Evolutionary conservation across 2,113 vertebrate species (phyloP), one percentile per base, ranked within the genome.

Genomic region (Oxygymnocypris stewartii): DNA sequence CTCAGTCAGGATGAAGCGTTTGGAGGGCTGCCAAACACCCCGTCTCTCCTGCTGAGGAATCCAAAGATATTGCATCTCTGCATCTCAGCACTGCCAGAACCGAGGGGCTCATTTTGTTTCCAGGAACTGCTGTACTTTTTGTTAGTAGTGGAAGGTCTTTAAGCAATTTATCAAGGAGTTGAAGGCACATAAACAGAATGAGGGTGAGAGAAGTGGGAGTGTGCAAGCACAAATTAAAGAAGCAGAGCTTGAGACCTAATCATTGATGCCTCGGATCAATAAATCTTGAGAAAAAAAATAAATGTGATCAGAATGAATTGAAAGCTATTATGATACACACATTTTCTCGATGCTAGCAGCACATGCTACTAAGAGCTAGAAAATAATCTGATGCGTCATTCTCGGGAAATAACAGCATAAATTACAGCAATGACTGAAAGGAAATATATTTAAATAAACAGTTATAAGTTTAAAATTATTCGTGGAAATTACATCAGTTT

Each of bases 11-110:
- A 89, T 85, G 86, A 84, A 40, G 57, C 65, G 12, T 84, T 59
- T 87, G 76, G 90, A 87, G 84, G 44, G 75, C 79, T 77, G 86
- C 88, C 89, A 90, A 87, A 79, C 67, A 79, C 47, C 31, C 69
- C 37, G 57, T 57, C 44, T 74, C 37, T 87, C 77, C 28, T 65
- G 87, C 61, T 75, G 75, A 73, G 80, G 79, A 78, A 35, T 87
- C 54, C 74, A 85, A 79, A 57, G 75, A 84, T 80, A 54, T 63
- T 77, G 84, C 78, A 80, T 84, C 65, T 71, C 74, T 77, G 79
- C 78, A 76, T 84, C 65, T 63, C 79, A 73, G 37, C 51, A 28
- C 10, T 54, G 59, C 5, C 28, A 7, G 57, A 76, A 13, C 79
- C 67, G 20, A 23, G 28, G 4, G 23, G 14, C 35, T 35, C 7